Conservation (phyloP, 2,113 vertebrate genomes). For the Antechinus stuartii region DNA sequence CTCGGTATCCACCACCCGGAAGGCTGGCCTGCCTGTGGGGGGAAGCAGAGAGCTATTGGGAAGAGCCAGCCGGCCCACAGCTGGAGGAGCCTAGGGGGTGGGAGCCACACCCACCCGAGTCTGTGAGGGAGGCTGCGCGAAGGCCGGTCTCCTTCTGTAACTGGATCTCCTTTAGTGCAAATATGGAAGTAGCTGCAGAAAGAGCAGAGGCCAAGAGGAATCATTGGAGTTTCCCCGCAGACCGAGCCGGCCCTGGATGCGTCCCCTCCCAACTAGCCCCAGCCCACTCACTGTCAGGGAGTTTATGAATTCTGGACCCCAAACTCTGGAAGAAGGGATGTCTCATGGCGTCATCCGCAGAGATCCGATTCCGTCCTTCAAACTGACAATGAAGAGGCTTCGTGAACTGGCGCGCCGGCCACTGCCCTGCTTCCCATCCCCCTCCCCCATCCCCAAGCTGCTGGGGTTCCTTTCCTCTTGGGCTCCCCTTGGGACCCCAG, state of each 20-base stretch:
- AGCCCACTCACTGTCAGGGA: slow-evolving; percentile 91
- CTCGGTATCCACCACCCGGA: slow-evolving; percentile 81
- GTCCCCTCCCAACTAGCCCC: neutral
- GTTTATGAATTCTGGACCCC: slow-evolving; percentile 87
- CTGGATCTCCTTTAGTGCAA: slow-evolving; percentile 92
- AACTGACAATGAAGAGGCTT: slow-evolving; percentile 82
- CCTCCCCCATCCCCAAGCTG: neutral
- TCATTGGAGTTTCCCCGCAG: neutral
- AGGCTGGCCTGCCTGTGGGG: slow-evolving; percentile 79
- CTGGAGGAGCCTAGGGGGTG: neutral
- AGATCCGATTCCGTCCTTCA: slow-evolving; percentile 92
- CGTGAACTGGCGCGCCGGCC: neutral
- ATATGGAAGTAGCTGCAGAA: slow-evolving; percentile 89
- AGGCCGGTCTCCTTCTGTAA: slow-evolving; percentile 88
- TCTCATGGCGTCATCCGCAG: slow-evolving; percentile 90
- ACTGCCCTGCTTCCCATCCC: neutral
- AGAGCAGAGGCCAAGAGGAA: slow-evolving; percentile 29
- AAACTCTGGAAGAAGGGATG: slow-evolving; percentile 90
- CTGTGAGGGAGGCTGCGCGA: slow-evolving; percentile 83
- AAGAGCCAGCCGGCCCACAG: slow-evolving; percentile 47
- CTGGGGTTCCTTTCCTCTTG: neutral
- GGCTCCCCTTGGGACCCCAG: slow-evolving; percentile 14
- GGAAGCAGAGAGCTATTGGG: slow-evolving; percentile 70
- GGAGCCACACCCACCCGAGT: slow-evolving; percentile 83
- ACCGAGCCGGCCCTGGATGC: neutral